A percentile compares a stretch with the other conserved stretches of the same genome.
Conservation (phyloP, 2,113 vertebrate genomes). For the Paradoxurus hermaphroditus region DNA sequence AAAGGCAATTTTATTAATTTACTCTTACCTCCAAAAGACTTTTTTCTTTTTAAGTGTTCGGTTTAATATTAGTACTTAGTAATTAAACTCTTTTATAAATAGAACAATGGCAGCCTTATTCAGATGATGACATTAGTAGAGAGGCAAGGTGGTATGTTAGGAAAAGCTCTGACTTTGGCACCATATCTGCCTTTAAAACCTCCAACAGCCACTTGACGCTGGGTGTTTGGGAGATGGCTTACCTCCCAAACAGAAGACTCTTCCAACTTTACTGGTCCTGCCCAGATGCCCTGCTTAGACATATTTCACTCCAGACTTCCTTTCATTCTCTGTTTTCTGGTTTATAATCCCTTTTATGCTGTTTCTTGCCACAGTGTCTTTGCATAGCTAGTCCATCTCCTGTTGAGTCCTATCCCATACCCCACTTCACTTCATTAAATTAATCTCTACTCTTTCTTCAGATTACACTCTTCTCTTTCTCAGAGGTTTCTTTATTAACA, state of each 20-base stretch:
- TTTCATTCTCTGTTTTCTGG: neutral
- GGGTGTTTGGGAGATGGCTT: neutral
- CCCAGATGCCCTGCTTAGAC: neutral
- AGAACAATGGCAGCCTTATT: neutral
- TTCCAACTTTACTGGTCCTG: neutral
- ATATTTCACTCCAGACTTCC: rapidly evolving
- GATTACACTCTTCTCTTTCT: neutral
- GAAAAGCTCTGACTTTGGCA: neutral
- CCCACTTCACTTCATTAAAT: neutral
- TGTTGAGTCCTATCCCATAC: neutral
- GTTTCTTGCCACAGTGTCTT: neutral
- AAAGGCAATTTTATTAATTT: neutral
- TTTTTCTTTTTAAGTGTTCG: neutral
- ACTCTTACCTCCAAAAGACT: neutral
- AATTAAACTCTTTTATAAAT: neutral
- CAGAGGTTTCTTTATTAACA: neutral
- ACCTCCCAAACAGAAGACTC: neutral
- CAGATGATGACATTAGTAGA: neutral
- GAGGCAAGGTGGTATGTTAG: neutral
- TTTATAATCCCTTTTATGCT: neutral
- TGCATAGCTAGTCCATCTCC: neutral
- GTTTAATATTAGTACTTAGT: neutral
- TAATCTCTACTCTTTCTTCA: neutral
- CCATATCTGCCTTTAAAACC: neutral
- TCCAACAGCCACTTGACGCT: neutral